A percentile compares a stretch with the other conserved stretches of the same genome.
phyloP scores from a whole-genome alignment of 2,113 vertebrate species.

The Oreochromis niloticus region DNA sequence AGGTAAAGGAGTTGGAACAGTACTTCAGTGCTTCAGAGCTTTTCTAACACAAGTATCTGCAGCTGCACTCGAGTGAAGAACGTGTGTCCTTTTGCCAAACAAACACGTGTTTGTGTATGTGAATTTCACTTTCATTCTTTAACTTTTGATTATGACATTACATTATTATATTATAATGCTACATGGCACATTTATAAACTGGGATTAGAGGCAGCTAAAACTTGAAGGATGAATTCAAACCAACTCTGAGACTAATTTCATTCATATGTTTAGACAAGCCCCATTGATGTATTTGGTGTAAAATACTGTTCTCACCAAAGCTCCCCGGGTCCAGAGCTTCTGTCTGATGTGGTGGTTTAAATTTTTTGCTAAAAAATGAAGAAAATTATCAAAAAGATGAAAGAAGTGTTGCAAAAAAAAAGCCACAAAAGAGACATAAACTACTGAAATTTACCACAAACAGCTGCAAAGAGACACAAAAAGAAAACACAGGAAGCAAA shows the following conservation, averaged over 20 bases:
- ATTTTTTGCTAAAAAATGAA: neutral
- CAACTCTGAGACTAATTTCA: neutral
- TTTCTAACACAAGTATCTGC: neutral
- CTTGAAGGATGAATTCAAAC: neutral
- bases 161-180: neutral
- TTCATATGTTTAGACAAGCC: neutral
- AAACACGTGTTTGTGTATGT: neutral
- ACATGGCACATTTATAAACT: neutral
- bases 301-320: neutral
- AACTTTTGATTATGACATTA: neutral
- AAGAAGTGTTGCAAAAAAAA: neutral
- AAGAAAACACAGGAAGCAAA: neutral
- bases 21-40: neutral
- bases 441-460: neutral
- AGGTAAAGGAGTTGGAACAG: neutral
- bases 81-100: neutral
- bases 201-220: neutral
- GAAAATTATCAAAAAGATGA: neutral
- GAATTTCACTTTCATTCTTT: neutral
- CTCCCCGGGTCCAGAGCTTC: neutral
- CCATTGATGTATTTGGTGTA: neutral
- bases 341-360: neutral
- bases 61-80: neutral
- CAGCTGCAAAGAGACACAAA: neutral
- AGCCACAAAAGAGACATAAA: neutral